phyloP scores from a whole-genome alignment of 2,888 invertebrate species.

The Nudaria mundana region DNA sequence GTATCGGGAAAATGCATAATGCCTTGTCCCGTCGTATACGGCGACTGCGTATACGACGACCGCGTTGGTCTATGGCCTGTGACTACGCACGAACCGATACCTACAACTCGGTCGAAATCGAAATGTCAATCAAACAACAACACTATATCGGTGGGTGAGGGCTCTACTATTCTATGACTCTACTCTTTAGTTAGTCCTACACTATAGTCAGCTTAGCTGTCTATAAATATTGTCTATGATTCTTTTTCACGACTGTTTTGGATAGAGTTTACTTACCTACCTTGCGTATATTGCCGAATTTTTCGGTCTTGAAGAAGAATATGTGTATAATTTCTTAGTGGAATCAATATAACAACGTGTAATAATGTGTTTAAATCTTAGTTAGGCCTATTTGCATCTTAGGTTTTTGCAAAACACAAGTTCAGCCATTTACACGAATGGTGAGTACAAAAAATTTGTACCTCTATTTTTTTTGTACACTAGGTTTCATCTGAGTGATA shows the following conservation, averaged over 20 bases:
- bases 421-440: constrained; percentile 81
- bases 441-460: constrained; percentile 78
- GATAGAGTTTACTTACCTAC: constrained; percentile 78
- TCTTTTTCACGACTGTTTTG: constrained; percentile 81
- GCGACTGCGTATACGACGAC: too few species aligned
- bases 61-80: too few species aligned
- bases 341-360: constrained; percentile 44
- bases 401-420: constrained; percentile 52
- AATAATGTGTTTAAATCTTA: constrained; percentile 61
- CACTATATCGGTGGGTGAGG: too few species aligned
- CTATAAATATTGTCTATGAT: constrained; percentile 76
- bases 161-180: too few species aligned
- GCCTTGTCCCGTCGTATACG: too few species aligned
- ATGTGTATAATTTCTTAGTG: constrained; percentile 58
- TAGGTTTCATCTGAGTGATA: constrained; percentile 42
- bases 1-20: too few species aligned
- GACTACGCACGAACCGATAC: too few species aligned
- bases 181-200: too few species aligned
- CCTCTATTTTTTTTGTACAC: constrained; percentile 58
- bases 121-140: too few species aligned
- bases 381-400: constrained; percentile 44
- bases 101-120: too few species aligned
- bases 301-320: constrained; percentile 62
- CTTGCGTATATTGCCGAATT: constrained; percentile 76
- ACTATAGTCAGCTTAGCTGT: too few species aligned